These are phyloP conservation scores for Euphonia xanthogaster DNA, from an alignment of 2,797 vertebrate species.

Conservation along the genomic window DNA sequence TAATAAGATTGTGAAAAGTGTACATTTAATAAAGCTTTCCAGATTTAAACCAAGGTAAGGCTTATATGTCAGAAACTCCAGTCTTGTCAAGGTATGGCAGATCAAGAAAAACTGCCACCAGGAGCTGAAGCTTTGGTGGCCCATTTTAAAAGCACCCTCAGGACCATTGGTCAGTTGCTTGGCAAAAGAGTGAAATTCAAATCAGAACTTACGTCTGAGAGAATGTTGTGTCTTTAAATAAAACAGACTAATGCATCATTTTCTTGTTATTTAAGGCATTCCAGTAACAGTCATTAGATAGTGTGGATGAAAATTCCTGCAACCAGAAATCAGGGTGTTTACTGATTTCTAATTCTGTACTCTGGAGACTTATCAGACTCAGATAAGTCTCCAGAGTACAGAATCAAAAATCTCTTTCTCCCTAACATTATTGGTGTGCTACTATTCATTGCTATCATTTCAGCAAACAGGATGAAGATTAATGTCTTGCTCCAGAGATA, in stretches of 20 bases:
- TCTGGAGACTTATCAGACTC: no score
- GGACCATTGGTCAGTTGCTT: background rate
- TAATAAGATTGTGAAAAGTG: background rate
- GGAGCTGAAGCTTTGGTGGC: background rate
- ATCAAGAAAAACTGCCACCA: background rate
- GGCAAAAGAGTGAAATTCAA: background rate
- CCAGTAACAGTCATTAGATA: background rate
- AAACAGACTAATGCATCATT: background rate
- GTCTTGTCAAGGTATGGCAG: background rate
- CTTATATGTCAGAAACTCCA: background rate
- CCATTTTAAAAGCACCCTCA: background rate
- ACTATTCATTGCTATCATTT: background rate
- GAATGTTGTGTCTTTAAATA: background rate
- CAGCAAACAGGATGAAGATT: background rate
- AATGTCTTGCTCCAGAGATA: background rate
- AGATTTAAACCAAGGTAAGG: background rate
- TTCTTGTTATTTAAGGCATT: background rate
- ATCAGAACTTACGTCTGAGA: background rate
- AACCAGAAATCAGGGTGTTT: background rate
- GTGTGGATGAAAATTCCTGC: background rate
- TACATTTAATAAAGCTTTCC: background rate
- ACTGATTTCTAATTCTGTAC: no score
- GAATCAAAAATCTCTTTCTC: background rate
- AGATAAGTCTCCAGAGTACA: background rate
- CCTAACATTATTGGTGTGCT: background rate